Evolutionary conservation across 1,140 invertebrate genomes (phyloP).

Genomic region (Camponotus pennsylvanicus): DNA sequence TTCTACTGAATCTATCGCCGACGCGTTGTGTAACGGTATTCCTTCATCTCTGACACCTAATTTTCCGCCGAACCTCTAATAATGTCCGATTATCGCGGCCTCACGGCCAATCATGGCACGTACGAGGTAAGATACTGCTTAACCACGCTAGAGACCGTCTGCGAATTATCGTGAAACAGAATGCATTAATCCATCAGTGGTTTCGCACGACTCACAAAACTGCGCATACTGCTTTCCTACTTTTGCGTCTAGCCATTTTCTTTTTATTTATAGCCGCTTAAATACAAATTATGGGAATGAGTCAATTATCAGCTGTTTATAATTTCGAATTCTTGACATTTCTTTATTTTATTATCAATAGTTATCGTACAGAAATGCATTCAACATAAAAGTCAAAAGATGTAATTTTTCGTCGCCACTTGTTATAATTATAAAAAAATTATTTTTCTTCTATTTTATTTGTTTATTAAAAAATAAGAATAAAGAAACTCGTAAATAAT

Average conservation of each 20-base stretch:
- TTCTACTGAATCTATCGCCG: slow-evolving; percentile 16
- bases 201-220: slow-evolving; percentile 2
- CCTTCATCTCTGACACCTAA: slow-evolving; percentile 53
- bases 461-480: background rate
- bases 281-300: background rate
- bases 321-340: background rate
- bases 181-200: slow-evolving; percentile 25
- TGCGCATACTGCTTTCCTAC: slow-evolving; percentile 19
- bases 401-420: background rate
- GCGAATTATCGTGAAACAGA: slow-evolving; percentile 26
- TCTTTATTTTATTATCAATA: background rate
- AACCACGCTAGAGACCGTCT: slow-evolving; percentile 11
- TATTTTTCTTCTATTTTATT: background rate
- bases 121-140: slow-evolving; percentile 30
- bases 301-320: slow-evolving; percentile 2
- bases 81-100: slow-evolving; percentile 58
- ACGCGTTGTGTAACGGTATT: slow-evolving; percentile 43
- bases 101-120: slow-evolving; percentile 30
- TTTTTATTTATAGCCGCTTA: background rate
- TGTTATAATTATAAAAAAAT: background rate
- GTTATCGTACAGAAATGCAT: background rate
- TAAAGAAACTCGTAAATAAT: background rate
- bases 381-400: background rate
- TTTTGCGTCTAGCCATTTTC: background rate
- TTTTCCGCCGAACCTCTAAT: slow-evolving; percentile 57